Conservation (phyloP, 2,888 invertebrate genomes). For the Aspidiotus destructor region DNA sequence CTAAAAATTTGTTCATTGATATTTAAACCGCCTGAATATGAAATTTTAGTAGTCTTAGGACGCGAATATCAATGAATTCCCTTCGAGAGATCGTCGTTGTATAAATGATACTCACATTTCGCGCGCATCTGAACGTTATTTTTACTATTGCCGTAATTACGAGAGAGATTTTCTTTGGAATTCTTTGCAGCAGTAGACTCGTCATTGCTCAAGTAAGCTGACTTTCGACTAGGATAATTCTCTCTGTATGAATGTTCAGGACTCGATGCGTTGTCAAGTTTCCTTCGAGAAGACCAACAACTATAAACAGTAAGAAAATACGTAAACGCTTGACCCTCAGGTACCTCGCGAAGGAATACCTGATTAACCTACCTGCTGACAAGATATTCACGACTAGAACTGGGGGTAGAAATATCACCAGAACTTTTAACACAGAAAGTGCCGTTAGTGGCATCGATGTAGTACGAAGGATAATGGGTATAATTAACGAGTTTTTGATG, state of each 20-base stretch:
- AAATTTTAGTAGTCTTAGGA: too few species aligned
- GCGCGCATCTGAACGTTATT: not conserved
- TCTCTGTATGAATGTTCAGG: not conserved
- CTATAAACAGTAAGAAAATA: not conserved
- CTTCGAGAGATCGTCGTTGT: too few species aligned
- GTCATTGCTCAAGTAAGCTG: not conserved
- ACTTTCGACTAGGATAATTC: not conserved
- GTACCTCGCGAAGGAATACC: not conserved
- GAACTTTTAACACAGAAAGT: slow-evolving; percentile 53
- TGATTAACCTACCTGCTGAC: slow-evolving; percentile 33
- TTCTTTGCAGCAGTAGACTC: not conserved
- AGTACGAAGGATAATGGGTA: slow-evolving; percentile 43
- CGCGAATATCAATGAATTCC: too few species aligned
- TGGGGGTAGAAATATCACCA: slow-evolving; percentile 39
- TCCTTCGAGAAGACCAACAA: not conserved
- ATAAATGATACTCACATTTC: not conserved
- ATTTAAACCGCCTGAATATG: too few species aligned
- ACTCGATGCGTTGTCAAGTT: not conserved
- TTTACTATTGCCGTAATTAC: not conserved
- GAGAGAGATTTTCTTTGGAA: not conserved
- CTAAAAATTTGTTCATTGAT: too few species aligned
- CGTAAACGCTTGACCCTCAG: too few species aligned
- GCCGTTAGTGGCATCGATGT: slow-evolving; percentile 61
- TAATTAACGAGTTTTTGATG: slow-evolving; percentile 53
- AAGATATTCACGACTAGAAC: slow-evolving; percentile 41